Conservation (phyloP, 2,113 vertebrate species). For the Verasper variegatus region DNA sequence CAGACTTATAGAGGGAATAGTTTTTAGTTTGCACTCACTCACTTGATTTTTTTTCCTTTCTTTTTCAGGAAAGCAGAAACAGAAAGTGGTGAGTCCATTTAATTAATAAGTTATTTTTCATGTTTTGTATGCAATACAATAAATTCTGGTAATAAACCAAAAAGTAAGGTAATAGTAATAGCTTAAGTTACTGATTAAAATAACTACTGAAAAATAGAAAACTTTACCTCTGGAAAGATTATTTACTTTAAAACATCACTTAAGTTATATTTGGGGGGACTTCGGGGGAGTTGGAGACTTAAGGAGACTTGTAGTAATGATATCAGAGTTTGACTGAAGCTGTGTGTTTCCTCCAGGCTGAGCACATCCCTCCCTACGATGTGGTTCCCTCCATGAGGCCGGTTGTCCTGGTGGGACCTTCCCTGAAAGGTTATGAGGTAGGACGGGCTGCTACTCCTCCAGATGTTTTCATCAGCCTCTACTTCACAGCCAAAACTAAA, state of each 20-base stretch:
- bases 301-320: not conserved
- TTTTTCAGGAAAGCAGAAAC: conserved; percentile 96
- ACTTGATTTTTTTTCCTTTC: conserved; percentile 41
- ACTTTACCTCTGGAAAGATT: not conserved
- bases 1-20: not conserved
- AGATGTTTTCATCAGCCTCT: not conserved
- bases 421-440: conserved; percentile 99
- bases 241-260: not conserved
- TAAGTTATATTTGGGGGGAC: not conserved
- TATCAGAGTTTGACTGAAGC: conserved; percentile 3
- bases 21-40: not conserved
- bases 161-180: too few species aligned
- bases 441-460: conserved; percentile 3
- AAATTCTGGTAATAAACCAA: too few species aligned
- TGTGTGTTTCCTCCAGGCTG: conserved; percentile 82
- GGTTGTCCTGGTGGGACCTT: conserved; percentile 95
- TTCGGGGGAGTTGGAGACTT: not conserved
- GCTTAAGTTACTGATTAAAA: too few species aligned
- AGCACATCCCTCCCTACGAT: conserved; percentile 96
- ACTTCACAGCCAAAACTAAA: not conserved
- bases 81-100: conserved; percentile 94
- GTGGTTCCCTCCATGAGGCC: conserved; percentile 99
- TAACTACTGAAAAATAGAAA: too few species aligned
- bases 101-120: not conserved
- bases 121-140: too few species aligned